Conservation (phyloP, 2,888 invertebrate species). For the Synanthedon tipuliformis region DNA sequence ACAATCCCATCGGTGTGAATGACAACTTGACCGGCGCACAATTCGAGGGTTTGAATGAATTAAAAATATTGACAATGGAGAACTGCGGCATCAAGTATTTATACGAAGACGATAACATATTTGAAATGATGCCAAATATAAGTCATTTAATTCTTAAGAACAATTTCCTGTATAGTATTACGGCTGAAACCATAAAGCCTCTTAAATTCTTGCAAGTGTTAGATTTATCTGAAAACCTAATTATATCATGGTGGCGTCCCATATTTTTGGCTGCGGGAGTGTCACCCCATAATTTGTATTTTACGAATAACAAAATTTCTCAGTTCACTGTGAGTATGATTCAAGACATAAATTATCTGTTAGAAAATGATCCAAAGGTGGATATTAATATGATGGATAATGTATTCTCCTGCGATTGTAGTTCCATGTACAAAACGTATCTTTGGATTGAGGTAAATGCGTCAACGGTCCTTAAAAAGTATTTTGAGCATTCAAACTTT, state of each 20-base stretch:
- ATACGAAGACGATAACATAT: conserved; percentile 54
- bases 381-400: conserved; percentile 63
- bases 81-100: conserved; percentile 61
- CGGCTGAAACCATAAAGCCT: conserved; percentile 46
- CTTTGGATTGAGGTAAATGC: conserved; percentile 53
- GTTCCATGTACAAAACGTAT: conserved; percentile 47
- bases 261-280: conserved; percentile 57
- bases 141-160: conserved; percentile 59
- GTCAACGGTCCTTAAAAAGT: conserved; percentile 31
- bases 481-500: conserved; percentile 40
- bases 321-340: conserved; percentile 69
- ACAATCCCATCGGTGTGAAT: conserved; percentile 59
- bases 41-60: conserved; percentile 59
- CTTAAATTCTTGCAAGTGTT: conserved; percentile 50
- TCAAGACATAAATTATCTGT: conserved; percentile 59
- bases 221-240: conserved; percentile 62
- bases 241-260: conserved; percentile 65
- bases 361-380: conserved; percentile 30
- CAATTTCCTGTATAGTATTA: conserved; percentile 56
- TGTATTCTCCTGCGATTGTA: conserved; percentile 68
- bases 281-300: conserved; percentile 39
- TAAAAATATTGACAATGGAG: conserved; percentile 57
- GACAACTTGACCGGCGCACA: conserved; percentile 42
- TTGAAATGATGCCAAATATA: conserved; percentile 58
- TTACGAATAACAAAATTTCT: conserved; percentile 68